Percentiles rank a stretch among this genome's conserved stretches.
These are phyloP conservation scores for Syritta pipiens DNA, from an alignment of 2,888 invertebrate species.

Conservation along the genomic window DNA sequence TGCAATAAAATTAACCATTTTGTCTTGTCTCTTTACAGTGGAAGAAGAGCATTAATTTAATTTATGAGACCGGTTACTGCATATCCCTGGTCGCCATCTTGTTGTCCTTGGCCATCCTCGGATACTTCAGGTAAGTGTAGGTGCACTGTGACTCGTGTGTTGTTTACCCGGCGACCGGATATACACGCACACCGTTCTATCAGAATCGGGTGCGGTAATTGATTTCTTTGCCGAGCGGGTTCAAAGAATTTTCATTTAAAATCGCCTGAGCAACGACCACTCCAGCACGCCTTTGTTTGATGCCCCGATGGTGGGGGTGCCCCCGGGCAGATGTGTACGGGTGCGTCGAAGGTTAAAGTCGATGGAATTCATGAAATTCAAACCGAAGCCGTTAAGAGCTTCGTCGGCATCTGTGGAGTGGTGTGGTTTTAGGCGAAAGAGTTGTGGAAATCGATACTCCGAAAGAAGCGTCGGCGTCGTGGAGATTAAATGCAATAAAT, in stretches of 20 bases:
- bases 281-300: conserved; percentile 20
- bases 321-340: neutral
- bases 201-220: conserved; percentile 43
- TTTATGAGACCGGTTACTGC: conserved; percentile 92
- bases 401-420: neutral
- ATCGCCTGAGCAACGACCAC: conserved; percentile 7
- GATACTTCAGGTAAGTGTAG: conserved; percentile 90
- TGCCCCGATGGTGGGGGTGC: neutral
- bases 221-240: conserved; percentile 28
- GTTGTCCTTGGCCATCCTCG: conserved; percentile 89
- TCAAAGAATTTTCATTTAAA: conserved; percentile 46
- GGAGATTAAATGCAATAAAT: too few species aligned
- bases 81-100: conserved; percentile 91
- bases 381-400: conserved; percentile 1
- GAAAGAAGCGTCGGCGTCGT: too few species aligned
- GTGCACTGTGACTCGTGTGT: conserved; percentile 43
- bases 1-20: conserved; percentile 1
- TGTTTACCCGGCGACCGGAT: conserved; percentile 47
- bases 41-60: conserved; percentile 85
- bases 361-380: neutral
- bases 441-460: too few species aligned
- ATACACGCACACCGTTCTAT: neutral
- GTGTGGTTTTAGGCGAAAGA: neutral
- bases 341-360: neutral
- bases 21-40: conserved; percentile 81